Conservation (phyloP, 2,797 vertebrate species). For the Synanceia verrucosa region DNA sequence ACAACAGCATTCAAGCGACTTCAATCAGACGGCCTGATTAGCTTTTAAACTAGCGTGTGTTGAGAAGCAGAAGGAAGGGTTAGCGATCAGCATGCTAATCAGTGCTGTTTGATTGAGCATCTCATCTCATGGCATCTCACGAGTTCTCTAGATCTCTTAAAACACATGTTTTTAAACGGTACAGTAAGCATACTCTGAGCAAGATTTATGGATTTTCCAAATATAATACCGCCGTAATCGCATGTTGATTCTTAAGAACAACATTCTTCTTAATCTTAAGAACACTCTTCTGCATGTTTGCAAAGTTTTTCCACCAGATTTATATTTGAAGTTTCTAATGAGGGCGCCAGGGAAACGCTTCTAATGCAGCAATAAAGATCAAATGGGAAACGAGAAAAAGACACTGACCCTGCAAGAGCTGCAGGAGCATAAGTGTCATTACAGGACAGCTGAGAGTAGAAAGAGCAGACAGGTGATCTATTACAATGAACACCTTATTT, state of each 20-base stretch:
- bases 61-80: background rate
- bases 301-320: conserved; percentile 24
- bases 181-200: conserved; percentile 10
- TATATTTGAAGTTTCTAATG: conserved; percentile 61
- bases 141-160: conserved; percentile 35
- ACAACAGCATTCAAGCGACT: conserved; percentile 35
- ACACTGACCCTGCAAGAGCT: conserved; percentile 2
- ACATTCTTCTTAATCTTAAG: conserved; percentile 58
- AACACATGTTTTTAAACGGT: conserved; percentile 1
- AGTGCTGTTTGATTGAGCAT: conserved; percentile 6
- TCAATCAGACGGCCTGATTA: conserved; percentile 29
- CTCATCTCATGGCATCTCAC: conserved; percentile 38
- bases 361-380: conserved; percentile 13
- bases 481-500: background rate
- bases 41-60: conserved; percentile 14
- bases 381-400: conserved; percentile 20
- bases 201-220: conserved; percentile 45
- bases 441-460: background rate
- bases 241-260: conserved; percentile 66
- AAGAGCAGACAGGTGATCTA: background rate
- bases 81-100: conserved; percentile 42
- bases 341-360: conserved; percentile 26
- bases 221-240: conserved; percentile 54
- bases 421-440: background rate
- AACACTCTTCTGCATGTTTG: conserved; percentile 10